phyloP scores from a whole-genome alignment of 2,113 vertebrate genomes.

The Zingel zingel region DNA sequence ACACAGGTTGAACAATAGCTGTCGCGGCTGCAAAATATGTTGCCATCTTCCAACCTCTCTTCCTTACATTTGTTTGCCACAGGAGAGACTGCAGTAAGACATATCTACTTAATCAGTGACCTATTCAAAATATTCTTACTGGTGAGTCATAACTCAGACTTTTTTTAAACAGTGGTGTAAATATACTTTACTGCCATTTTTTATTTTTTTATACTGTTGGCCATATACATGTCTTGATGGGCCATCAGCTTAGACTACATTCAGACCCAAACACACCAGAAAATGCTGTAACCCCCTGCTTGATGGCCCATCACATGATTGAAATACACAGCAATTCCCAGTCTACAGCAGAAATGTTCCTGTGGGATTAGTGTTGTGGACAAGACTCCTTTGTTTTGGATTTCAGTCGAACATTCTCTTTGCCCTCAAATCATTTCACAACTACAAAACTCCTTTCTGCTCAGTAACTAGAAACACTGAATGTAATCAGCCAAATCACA shows the following conservation, averaged over 20 bases:
- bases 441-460: conserved; percentile 64
- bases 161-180: too few relatives aligned
- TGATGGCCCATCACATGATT: conserved; percentile 73
- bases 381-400: conserved; percentile 78
- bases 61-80: too few relatives aligned
- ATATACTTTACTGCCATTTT: too few relatives aligned
- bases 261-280: conserved; percentile 45
- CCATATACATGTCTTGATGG: conserved; percentile 13
- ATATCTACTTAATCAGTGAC: too few relatives aligned
- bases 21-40: too few relatives aligned
- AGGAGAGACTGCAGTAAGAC: too few relatives aligned
- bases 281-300: conserved; percentile 55
- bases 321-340: conserved; percentile 74
- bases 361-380: conserved; percentile 75
- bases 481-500: conserved; percentile 54
- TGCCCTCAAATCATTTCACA: conserved; percentile 69
- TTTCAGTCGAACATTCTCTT: conserved; percentile 58
- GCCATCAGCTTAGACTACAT: conserved; percentile 30
- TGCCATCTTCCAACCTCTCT: too few relatives aligned
- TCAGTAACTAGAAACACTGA: conserved; percentile 8
- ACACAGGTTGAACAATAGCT: too few relatives aligned
- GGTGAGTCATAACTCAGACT: too few relatives aligned
- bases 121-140: too few relatives aligned
- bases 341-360: conserved; percentile 63
- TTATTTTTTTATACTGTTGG: neutral